Base-by-base conservation (phyloP, 92 coral and sea anemone genomes). In the Virgularia gustaviana region DNA sequence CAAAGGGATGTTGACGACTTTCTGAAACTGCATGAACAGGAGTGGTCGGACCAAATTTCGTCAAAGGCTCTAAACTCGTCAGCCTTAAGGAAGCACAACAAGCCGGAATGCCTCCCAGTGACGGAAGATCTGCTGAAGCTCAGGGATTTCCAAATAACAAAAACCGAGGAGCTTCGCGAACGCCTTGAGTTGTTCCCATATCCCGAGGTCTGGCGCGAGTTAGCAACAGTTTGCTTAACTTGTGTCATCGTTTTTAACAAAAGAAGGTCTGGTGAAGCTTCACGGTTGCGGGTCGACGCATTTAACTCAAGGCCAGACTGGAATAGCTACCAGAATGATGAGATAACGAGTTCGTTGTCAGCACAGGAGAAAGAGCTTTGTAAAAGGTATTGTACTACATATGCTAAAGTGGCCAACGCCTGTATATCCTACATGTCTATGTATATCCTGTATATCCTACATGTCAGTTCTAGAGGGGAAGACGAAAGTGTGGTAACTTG, bases 311-410 rank as follows among this genome's bases (percentile, higher is more conserved):
- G 55, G 45, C 45, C 45, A 39, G 45, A 7, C 15, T 39, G 45
- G 45, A 39, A 7, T 7, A 39, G 15, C 45, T 15, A 25, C 55
- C 55, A 47, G 18, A 47, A 47, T 47, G 18, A 47, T 5, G 55
- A 47, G 22, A 47, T 47, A 5, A 47, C 55, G 3, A 3, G 20
- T 15, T 47, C 18, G 4, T 25, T 47, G 18, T 47, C 55, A 47
- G 6, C 55, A 47, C 55, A 47, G 18, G 55, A 47, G 18, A 47
- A 47, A 47, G 55, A 47, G 55, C 55, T 47, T 5, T 47, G 55
- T 47, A 47, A 47, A 47, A 47, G 55, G 55, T 47, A 47, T 4
- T 47, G n/a, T n/a, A n/a, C n/a, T n/a, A n/a, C n/a, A n/a, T n/a
- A n/a, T n/a, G n/a, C n/a, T n/a, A n/a, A n/a, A n/a, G n/a, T n/a